Base-by-base conservation (phyloP, 2,888 invertebrate species). In the Plebejus argus region DNA sequence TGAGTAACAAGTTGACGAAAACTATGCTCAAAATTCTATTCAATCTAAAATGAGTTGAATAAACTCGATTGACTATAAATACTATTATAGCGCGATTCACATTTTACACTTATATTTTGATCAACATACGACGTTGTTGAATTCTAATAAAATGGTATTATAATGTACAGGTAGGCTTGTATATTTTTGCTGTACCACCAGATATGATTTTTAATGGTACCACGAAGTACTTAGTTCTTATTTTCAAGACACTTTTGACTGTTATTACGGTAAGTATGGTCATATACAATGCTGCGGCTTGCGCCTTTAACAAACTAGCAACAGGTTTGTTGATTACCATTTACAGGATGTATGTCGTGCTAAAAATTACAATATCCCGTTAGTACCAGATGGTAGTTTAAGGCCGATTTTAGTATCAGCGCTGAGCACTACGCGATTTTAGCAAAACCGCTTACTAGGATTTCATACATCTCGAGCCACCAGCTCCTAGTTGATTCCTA, bases 111-210 rank as follows among this genome's bases (percentile, higher is more conserved):
- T 66, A 6, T 1, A 66, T 15, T 66, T 61, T 28, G 15, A 6
- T 66, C 12, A 28, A 18, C 18, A 66, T 1, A 6, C 23, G 61
- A 20, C 18, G 53, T n/a, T n/a, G 18, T n/a, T 8, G 2, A 18
- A 8, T n/a, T 58, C 3, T n/a, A 56, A 4, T 56, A n/a, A n/a
- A 56, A 56, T 6, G n/a, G 3, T n/a, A 8, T 58, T 58, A 20
- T 56, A 12, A 20, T 66, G 66, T 66, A 66, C 66, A 66, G 66
- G 28, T 71, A 70, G 6, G 33, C 39, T 20, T 71, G 12, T 71
- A 39, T 70, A 70, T 18, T 61, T 23, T 10, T 61, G 56, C 3
- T 53, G 53, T 20, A 35, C 8, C 23, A 12, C 10, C 20, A 10
- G 20, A 20, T 61, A 12, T 8, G 23, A 20, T 20, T 23, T 58